Percentiles rank a stretch among this genome's conserved stretches.
Evolutionary conservation across 2,113 vertebrate species (phyloP).

Genomic region (Campylorhamphus procurvoides): DNA sequence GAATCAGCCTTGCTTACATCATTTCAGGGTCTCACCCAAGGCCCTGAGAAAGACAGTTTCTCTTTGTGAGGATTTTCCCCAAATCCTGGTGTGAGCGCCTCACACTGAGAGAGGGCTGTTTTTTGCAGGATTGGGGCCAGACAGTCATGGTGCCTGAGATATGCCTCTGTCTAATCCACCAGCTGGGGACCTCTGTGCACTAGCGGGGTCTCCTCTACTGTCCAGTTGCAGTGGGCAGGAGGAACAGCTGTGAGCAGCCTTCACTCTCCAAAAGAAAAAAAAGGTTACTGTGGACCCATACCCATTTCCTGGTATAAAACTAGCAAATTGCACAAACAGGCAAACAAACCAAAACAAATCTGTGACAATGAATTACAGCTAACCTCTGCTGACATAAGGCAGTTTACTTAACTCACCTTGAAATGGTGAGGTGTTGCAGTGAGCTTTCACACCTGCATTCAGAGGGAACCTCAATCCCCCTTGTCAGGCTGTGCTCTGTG

Average conservation of each 20-base stretch:
- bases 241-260: not conserved
- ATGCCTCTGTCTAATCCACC: not conserved
- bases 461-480: not conserved
- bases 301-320: not conserved
- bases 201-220: not conserved
- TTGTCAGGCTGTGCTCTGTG: not conserved
- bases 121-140: not conserved
- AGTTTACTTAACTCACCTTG: not conserved
- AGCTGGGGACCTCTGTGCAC: not conserved
- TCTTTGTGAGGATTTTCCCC: not conserved
- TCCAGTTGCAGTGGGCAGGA: not conserved
- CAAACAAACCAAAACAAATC: conserved; percentile 21
- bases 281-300: not conserved
- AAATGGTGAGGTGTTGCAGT: conserved; percentile 1
- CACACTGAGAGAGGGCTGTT: fast-evolving
- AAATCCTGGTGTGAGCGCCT: not conserved
- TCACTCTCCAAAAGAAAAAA: not conserved
- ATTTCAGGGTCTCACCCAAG: not conserved
- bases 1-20: not conserved
- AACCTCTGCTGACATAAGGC: not conserved
- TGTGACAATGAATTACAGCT: not conserved
- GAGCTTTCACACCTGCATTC: not conserved
- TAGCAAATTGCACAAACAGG: not conserved
- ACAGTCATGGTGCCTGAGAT: fast-evolving
- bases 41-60: not conserved